Evolutionary conservation across 2,797 vertebrate genomes (phyloP).

Genomic region (Allenopithecus nigroviridis): DNA sequence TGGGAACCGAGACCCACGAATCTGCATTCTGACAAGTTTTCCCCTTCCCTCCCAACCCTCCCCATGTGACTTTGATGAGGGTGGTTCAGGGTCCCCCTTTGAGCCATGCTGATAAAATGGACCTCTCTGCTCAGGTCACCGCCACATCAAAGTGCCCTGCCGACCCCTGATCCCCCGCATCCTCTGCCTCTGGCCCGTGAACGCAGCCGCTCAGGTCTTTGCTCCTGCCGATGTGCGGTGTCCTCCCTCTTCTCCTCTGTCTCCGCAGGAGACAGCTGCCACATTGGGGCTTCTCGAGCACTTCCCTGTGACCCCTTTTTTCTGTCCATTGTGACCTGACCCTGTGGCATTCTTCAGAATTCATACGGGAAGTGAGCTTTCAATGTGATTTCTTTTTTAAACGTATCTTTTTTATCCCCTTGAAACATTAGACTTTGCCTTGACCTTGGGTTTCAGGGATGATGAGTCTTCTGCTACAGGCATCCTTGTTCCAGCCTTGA

Average conservation of each 20-base stretch:
- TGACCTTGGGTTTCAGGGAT: conserved; percentile 50
- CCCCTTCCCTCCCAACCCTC: background rate
- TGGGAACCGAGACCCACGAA: background rate
- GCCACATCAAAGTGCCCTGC: fast-evolving
- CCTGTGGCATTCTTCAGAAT: background rate
- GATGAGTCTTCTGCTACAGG: background rate
- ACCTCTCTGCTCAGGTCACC: background rate
- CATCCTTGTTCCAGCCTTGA: background rate
- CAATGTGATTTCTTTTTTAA: conserved; percentile 17
- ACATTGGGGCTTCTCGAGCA: background rate
- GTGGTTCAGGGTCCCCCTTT: background rate
- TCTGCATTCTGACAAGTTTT: background rate
- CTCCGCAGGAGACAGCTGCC: background rate
- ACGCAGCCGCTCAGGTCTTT: fast-evolving
- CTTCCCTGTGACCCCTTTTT: background rate
- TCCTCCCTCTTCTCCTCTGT: background rate
- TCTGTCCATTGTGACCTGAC: background rate
- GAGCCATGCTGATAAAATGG: background rate
- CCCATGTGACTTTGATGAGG: background rate
- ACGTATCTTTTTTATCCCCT: background rate
- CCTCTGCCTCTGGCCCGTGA: background rate
- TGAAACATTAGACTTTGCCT: background rate
- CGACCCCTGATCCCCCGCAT: fast-evolving
- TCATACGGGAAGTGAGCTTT: background rate
- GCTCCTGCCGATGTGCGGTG: fast-evolving